A percentile compares a stretch with the other conserved stretches of the same genome.
Evolutionary conservation across 2,113 vertebrate genomes (phyloP).

Genomic region (Talpa occidentalis): DNA sequence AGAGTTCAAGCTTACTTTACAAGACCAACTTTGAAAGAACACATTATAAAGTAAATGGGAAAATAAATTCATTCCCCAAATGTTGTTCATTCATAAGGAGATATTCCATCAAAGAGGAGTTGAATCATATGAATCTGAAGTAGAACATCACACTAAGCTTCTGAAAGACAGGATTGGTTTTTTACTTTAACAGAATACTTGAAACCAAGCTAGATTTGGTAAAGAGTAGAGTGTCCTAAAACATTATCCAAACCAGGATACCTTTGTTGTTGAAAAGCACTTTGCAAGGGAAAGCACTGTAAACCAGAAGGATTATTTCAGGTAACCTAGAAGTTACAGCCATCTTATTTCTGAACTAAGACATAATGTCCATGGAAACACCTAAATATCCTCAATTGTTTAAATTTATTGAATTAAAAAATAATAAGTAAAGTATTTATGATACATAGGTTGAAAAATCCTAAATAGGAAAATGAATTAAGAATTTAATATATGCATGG

Average conservation of each 20-base stretch:
- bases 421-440: background rate
- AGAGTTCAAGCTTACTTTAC: background rate
- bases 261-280: background rate
- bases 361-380: background rate
- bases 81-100: background rate
- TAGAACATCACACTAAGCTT: background rate
- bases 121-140: background rate
- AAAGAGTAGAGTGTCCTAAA: background rate
- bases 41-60: background rate
- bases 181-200: background rate
- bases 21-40: background rate
- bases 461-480: background rate
- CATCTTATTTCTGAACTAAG: background rate
- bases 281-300: background rate
- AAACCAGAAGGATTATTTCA: background rate
- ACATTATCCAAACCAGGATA: background rate
- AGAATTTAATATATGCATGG: background rate
- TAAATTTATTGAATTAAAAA: slow-evolving; percentile 15
- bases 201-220: background rate
- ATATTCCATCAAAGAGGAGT: background rate
- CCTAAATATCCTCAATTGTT: background rate
- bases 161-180: background rate
- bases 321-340: background rate
- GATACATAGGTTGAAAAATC: background rate
- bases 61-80: slow-evolving; percentile 19